Conservation (phyloP, 2,888 invertebrate species). For the Hypercompe scribonia region DNA sequence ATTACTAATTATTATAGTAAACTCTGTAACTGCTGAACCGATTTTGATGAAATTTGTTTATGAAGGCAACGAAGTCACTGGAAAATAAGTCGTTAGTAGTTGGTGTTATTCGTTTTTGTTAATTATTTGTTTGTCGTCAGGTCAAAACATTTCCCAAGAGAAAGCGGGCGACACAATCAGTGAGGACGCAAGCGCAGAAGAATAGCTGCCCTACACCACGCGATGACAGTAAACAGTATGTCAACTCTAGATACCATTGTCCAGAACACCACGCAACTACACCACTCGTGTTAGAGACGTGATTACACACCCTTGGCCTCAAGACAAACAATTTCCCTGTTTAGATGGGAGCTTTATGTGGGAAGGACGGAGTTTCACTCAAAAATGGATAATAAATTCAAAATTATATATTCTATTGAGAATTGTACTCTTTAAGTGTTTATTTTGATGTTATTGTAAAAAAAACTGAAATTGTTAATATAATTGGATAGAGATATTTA, state of each 20-base stretch:
- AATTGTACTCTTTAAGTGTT: not conserved
- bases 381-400: not conserved
- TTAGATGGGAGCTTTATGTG: not conserved
- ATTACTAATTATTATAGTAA: too few species aligned
- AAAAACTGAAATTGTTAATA: not conserved
- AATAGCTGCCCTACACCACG: slow-evolving; percentile 71
- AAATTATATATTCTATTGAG: not conserved
- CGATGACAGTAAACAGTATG: slow-evolving; percentile 77
- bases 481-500: not conserved
- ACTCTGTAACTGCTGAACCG: too few species aligned
- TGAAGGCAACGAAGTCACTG: too few species aligned
- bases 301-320: slow-evolving; percentile 37
- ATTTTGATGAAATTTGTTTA: too few species aligned
- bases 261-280: slow-evolving; percentile 55
- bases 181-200: slow-evolving; percentile 82
- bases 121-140: slow-evolving; percentile 49
- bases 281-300: slow-evolving; percentile 47
- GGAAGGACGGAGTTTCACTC: slow-evolving; percentile 6
- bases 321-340: not conserved
- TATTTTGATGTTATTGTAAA: not conserved
- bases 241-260: slow-evolving; percentile 85
- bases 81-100: too few species aligned
- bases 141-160: slow-evolving; percentile 87
- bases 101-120: not conserved
- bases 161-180: slow-evolving; percentile 84